Percentiles rank a stretch among this genome's conserved stretches.
phyloP scores from a whole-genome alignment of 1,140 invertebrate species.

The Aradophagus sp. region DNA sequence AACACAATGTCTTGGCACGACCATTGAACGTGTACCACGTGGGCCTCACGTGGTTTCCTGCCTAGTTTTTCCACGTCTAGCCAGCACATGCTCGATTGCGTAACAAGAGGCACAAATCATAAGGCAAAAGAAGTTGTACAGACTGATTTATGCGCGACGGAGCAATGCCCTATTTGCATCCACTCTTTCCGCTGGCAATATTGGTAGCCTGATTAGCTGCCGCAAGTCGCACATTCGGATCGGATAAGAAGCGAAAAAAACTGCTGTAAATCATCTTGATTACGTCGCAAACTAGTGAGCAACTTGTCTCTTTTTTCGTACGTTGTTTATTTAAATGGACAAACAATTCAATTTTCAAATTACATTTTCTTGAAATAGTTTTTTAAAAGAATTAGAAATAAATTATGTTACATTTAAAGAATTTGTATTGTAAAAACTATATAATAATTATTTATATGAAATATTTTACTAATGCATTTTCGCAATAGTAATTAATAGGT shows the following conservation, averaged over 20 bases:
- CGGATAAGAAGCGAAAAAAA: conserved; percentile 8
- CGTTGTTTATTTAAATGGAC: too few relatives aligned
- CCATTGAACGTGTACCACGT: conserved; percentile 61
- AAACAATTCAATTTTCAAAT: too few relatives aligned
- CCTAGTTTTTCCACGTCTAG: conserved; percentile 71
- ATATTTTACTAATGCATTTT: too few relatives aligned
- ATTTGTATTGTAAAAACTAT: too few relatives aligned
- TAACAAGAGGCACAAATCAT: conserved; percentile 70
- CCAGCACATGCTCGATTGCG: conserved; percentile 70
- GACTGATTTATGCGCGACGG: conserved; percentile 68
- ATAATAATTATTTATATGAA: too few relatives aligned
- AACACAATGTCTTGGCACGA: conserved; percentile 39
- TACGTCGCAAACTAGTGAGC: too few relatives aligned
- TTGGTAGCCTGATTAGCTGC: conserved; percentile 26
- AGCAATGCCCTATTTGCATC: conserved; percentile 66
- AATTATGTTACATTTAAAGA: too few relatives aligned
- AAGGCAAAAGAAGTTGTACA: conserved; percentile 65
- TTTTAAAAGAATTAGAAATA: too few relatives aligned
- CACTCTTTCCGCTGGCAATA: conserved; percentile 31
- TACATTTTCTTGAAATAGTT: too few relatives aligned
- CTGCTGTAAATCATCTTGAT: conserved; percentile 1
- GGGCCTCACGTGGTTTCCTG: conserved; percentile 71
- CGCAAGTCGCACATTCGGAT: conserved; percentile 10
- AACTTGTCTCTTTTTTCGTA: too few relatives aligned
- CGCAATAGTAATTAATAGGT: too few relatives aligned